phyloP scores from a whole-genome alignment of 1,140 invertebrate genomes.

The Belonocnema kinseyi region DNA sequence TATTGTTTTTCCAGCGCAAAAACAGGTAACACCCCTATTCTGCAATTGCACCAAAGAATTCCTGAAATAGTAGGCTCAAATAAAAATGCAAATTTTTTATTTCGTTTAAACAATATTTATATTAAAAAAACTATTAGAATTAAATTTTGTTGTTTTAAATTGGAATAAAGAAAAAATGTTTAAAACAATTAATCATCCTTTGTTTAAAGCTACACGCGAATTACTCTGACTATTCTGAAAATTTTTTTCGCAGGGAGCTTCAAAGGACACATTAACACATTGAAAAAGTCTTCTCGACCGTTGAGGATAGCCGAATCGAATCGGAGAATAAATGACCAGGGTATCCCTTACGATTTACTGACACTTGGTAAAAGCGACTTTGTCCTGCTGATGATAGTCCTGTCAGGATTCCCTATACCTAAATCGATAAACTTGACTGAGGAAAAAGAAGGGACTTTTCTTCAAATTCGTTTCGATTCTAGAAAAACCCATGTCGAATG shows the following conservation, averaged over 20 bases:
- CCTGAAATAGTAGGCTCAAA: too few relatives aligned
- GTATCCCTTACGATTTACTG: constrained; percentile 46
- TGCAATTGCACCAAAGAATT: too few relatives aligned
- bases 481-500: not conserved
- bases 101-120: too few relatives aligned
- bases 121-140: too few relatives aligned
- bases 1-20: too few relatives aligned
- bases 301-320: constrained; percentile 53
- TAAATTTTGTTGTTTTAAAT: too few relatives aligned
- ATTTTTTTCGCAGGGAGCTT: constrained; percentile 6
- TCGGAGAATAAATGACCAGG: constrained; percentile 37
- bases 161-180: too few relatives aligned
- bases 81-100: too few relatives aligned
- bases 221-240: not conserved
- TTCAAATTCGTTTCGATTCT: constrained; percentile 5
- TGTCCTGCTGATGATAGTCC: not conserved
- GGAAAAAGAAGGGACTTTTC: not conserved
- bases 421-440: constrained; percentile 2
- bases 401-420: not conserved
- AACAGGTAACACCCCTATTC: too few relatives aligned
- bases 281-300: constrained; percentile 37
- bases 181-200: too few relatives aligned
- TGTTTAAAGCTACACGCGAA: not conserved
- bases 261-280: not conserved
- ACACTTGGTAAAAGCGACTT: constrained; percentile 28